A percentile compares a stretch with the other conserved stretches of the same genome.
These are phyloP conservation scores for Acropternis orthonyx DNA, from an alignment of 2,797 vertebrate genomes.

Conservation along the genomic window DNA sequence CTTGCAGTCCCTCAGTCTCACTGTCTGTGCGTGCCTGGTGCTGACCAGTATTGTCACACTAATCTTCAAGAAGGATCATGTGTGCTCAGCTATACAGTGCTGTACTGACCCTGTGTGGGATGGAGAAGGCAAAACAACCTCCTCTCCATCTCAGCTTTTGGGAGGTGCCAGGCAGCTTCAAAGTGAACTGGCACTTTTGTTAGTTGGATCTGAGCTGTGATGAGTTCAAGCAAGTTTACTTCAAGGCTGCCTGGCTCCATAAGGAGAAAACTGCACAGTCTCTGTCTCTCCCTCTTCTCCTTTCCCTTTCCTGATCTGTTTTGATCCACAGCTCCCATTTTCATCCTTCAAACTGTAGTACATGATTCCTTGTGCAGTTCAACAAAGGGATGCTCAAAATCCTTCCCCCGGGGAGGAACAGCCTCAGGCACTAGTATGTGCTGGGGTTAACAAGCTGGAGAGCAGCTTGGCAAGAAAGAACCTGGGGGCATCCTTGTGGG, in stretches of 20 bases:
- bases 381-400: not conserved
- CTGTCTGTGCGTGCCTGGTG: not conserved
- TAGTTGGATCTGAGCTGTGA: not conserved
- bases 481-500: not conserved
- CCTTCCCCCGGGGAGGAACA: not conserved
- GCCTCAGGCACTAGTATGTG: not conserved
- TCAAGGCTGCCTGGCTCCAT: not conserved
- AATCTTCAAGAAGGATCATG: not conserved
- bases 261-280: not conserved
- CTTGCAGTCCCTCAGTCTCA: not conserved
- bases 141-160: not conserved
- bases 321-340: not conserved
- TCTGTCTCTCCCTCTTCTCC: not conserved
- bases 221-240: slow-evolving; percentile 1
- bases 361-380: not conserved
- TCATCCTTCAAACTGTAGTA: not conserved
- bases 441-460: not conserved
- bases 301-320: not conserved
- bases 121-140: not conserved
- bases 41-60: not conserved
- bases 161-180: not conserved
- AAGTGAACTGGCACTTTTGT: not conserved
- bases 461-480: not conserved
- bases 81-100: not conserved
- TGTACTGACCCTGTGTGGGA: not conserved